Base-by-base conservation (phyloP, 2,797 vertebrate genomes). In the Sebastes vulpes region DNA sequence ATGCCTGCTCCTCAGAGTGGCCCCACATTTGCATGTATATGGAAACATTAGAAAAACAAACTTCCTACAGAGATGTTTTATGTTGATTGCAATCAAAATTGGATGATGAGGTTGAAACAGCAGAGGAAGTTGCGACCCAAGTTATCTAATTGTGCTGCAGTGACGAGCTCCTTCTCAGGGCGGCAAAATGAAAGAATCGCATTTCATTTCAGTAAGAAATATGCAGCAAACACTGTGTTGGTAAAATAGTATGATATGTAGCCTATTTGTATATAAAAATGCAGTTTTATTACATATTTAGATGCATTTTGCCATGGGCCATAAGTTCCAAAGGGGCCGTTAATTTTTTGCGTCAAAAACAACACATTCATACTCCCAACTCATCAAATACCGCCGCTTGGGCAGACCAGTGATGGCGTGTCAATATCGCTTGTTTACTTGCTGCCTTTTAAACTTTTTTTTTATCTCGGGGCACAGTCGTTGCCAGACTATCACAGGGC, bases 71-170 rank as follows among this genome's bases (percentile, higher is more conserved):
- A 52, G 53, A 69, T 67, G 54, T 72, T 81, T 90, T 76, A 68
- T 75, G 74, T 71, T 88, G 78, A 91, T 84, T 89, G 86, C 79
- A 89, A 89, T 90, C 75, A 88, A 76, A 89, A 72, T 28, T 64
- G 58, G 57, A 52, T 74, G 75, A 80, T 69, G 80, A 82, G 60
- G 79, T 38, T 58, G 63, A 35, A 85, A 79, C 42, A 35, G 38
- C 29, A 76, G 28, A 52, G 21, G 25, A 35, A 84, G 65, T 65
- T 79, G 54, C n/a, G 1, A 70, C 14, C 42, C 14, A 16, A 72
- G 14, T 58, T 69, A 66, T 21, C 53, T 67, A 66, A 76, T 75
- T 83, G 54, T 61, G 46, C 64, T 52, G 68, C 74, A 42, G 72
- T 35, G 70, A 70, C 8, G 9, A 77, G 25, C 35, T 38, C 14